Base-by-base conservation (phyloP, 2,888 invertebrate genomes). In the Protophormia terraenovae region DNA sequence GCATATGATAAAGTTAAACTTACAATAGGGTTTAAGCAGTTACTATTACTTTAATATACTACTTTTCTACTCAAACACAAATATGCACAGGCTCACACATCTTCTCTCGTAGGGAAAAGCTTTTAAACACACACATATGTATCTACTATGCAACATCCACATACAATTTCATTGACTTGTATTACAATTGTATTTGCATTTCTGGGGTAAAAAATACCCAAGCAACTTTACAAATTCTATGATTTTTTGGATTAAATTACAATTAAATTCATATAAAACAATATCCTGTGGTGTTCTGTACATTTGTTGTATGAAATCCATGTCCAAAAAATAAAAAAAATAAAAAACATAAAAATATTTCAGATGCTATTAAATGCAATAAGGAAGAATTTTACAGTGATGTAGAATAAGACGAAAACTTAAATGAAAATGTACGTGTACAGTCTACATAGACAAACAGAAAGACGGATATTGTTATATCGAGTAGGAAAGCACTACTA, bases 191-290 rank as follows among this genome's bases (percentile, higher is more conserved):
- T n/a, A n/a, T n/a, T n/a, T n/a, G n/a, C n/a, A n/a, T n/a, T n/a
- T n/a, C n/a, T n/a, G n/a, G n/a, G n/a, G n/a, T n/a, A 50, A 72
- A 29, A 47, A 10, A 12, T 7, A 12, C 32, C 22, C 50, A 82
- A 19, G 16, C n/a, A 73, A 50, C 14, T 66, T 8, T 53, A 67
- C 58, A 71, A 50, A 38, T 41, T 53, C 50, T 29, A 53, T 67
- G 50, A 72, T 67, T 72, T 64, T 69, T 78, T 86, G 88, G 88
- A 88, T 89, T 89, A 89, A 90, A 89, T 87, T 89, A 90, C 89
- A 90, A 90, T 90, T 90, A 90, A 90, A 89, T 89, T 89, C 90
- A 87, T 89, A 90, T 90, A 89, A 90, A 90, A 89, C 87, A 88
- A 89, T 89, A 90, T 90, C 90, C 89, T 90, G 88, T 88, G 88